phyloP scores from a whole-genome alignment of 2,797 vertebrate genomes.

The Champsocephalus gunnari region DNA sequence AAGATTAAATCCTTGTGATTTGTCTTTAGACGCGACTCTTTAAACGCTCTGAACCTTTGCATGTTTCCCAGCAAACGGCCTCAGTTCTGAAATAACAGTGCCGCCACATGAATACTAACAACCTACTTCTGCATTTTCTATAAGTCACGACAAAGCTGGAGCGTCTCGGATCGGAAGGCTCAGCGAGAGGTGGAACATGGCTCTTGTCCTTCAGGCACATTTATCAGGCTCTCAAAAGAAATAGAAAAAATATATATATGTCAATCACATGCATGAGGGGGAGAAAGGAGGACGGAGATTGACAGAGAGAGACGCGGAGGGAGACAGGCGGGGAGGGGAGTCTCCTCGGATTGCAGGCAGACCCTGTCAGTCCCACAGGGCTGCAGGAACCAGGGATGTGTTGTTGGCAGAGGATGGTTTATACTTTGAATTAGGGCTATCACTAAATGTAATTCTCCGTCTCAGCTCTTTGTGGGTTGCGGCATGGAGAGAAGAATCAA shows the following conservation, averaged over 20 bases:
- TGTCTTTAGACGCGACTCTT: slow-evolving; percentile 10
- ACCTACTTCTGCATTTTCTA: slow-evolving; percentile 12
- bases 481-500: slow-evolving; percentile 14
- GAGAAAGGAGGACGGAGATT: slow-evolving; percentile 37
- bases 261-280: slow-evolving; percentile 52
- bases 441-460: slow-evolving; percentile 31
- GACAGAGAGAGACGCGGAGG: slow-evolving; percentile 42
- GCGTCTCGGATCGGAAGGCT: slow-evolving; percentile 34
- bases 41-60: neutral
- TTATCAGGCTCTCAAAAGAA: slow-evolving; percentile 59
- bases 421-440: slow-evolving; percentile 50
- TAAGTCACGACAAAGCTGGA: slow-evolving; percentile 17
- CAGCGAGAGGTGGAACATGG: slow-evolving; percentile 19
- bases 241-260: slow-evolving; percentile 47
- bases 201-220: slow-evolving; percentile 63
- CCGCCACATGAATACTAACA: slow-evolving; percentile 27
- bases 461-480: slow-evolving; percentile 12
- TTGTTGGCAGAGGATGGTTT: slow-evolving; percentile 26
- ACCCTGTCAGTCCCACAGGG: slow-evolving; percentile 46
- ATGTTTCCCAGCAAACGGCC: slow-evolving; percentile 11
- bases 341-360: slow-evolving; percentile 46
- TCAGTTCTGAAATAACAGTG: neutral
- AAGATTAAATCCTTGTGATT: neutral
- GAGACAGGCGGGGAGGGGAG: slow-evolving; percentile 54
- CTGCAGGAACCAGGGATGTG: slow-evolving; percentile 6